Conservation (phyloP, 2,888 invertebrate species). For the Tuta absoluta region DNA sequence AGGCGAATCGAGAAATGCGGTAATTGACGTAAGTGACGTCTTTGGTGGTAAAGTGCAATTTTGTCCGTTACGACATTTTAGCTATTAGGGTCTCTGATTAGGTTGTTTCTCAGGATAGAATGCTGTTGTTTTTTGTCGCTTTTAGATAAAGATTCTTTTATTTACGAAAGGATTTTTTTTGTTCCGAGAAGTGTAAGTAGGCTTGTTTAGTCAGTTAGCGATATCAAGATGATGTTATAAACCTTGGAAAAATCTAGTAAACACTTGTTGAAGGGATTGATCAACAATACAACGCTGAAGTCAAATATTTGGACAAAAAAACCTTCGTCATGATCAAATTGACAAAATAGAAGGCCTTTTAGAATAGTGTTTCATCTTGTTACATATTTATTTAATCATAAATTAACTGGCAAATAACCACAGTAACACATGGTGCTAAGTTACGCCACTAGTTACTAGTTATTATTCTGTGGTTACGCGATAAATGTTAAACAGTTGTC, state of each 20-base stretch:
- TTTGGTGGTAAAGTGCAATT: slow-evolving; percentile 20
- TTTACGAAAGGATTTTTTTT: background rate
- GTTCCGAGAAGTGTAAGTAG: background rate
- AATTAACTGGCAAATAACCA: background rate
- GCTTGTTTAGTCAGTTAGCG: background rate
- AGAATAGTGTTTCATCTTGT: background rate
- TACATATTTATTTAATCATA: background rate
- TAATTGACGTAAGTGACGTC: slow-evolving; percentile 17
- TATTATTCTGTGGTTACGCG: too few species aligned
- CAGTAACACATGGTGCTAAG: background rate
- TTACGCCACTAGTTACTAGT: too few species aligned
- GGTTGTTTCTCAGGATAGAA: background rate
- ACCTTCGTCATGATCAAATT: background rate
- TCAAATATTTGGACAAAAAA: slow-evolving; percentile 6
- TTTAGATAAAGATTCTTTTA: slow-evolving; percentile 1
- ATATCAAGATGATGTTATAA: slow-evolving; percentile 1
- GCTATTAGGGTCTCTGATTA: background rate
- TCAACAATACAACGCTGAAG: slow-evolving; percentile 5
- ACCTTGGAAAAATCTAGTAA: background rate
- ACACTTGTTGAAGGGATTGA: slow-evolving; percentile 7
- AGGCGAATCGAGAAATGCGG: slow-evolving; percentile 12
- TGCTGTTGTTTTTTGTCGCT: background rate
- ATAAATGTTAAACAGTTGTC: too few species aligned
- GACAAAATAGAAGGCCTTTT: background rate
- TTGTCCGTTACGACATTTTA: slow-evolving; percentile 4